Conservation (phyloP, 2,797 vertebrate genomes). For the Amblyopsis hoosieri region DNA sequence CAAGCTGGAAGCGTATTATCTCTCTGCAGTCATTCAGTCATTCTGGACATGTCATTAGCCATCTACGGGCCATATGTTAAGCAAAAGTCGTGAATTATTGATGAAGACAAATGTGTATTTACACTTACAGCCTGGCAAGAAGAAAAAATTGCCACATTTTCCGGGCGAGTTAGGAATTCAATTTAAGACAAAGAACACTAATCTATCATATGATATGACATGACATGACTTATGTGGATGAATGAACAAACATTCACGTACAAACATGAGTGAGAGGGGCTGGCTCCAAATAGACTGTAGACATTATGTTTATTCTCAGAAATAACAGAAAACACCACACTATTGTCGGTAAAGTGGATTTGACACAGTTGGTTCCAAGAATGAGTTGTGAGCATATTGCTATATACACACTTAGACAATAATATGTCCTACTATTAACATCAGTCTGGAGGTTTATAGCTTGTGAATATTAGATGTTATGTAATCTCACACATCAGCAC, state of each 20-base stretch:
- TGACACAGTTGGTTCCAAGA: constrained; percentile 32
- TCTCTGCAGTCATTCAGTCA: constrained; percentile 20
- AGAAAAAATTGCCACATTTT: neutral
- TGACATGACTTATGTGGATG: no score
- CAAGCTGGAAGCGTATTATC: constrained; percentile 21
- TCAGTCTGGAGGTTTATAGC: constrained; percentile 34
- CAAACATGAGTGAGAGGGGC: neutral
- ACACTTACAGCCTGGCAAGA: neutral
- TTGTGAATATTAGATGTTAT: constrained; percentile 34
- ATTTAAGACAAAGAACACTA: no score
- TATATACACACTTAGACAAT: constrained; percentile 27
- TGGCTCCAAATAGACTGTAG: neutral
- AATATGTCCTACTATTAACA: constrained; percentile 27
- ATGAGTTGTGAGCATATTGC: constrained; percentile 27
- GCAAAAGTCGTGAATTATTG: constrained; percentile 8
- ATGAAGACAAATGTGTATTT: neutral
- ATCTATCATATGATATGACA: no score
- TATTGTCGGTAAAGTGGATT: constrained; percentile 64
- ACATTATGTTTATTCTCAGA: no score
- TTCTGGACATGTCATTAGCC: constrained; percentile 15
- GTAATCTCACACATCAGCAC: constrained; percentile 18
- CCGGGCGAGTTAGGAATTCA: no score
- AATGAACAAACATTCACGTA: no score
- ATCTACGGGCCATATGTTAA: constrained; percentile 28
- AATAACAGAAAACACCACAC: neutral